These are phyloP conservation scores for Macroglossus sobrinus DNA, from an alignment of 2,113 vertebrate species.

Conservation along the genomic window DNA sequence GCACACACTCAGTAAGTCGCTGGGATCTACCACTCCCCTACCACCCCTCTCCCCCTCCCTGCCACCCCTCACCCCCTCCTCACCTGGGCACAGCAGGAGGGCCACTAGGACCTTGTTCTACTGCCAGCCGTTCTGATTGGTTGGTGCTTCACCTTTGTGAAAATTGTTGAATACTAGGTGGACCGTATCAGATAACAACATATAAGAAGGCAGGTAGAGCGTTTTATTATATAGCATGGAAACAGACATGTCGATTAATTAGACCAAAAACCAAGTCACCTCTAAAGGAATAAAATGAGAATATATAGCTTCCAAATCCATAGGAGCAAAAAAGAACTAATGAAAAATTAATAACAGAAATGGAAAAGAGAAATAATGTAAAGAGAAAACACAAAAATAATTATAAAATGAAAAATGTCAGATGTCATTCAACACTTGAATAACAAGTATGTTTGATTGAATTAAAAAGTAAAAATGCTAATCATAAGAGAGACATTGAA, in stretches of 20 bases:
- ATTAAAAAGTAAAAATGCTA: conserved; percentile 30
- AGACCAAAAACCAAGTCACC: neutral
- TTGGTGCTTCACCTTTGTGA: neutral
- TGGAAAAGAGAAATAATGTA: neutral
- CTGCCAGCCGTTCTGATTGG: neutral
- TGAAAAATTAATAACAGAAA: neutral
- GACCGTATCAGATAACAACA: neutral
- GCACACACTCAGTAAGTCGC: neutral
- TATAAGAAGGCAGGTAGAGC: neutral
- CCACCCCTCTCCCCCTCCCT: accelerated
- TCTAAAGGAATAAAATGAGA: neutral
- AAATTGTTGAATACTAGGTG: neutral
- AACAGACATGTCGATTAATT: neutral
- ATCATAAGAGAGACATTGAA: neutral
- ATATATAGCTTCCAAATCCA: neutral
- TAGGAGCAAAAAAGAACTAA: neutral
- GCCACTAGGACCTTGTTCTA: neutral
- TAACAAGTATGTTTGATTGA: neutral
- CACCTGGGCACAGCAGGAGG: neutral
- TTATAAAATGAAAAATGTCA: neutral
- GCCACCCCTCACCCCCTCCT: accelerated
- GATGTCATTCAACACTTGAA: neutral
- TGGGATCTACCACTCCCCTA: neutral
- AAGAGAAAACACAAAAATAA: neutral
- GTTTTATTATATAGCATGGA: neutral